These are phyloP conservation scores for Melinaea marsaeus DNA, from an alignment of 2,888 invertebrate genomes.

Conservation along the genomic window DNA sequence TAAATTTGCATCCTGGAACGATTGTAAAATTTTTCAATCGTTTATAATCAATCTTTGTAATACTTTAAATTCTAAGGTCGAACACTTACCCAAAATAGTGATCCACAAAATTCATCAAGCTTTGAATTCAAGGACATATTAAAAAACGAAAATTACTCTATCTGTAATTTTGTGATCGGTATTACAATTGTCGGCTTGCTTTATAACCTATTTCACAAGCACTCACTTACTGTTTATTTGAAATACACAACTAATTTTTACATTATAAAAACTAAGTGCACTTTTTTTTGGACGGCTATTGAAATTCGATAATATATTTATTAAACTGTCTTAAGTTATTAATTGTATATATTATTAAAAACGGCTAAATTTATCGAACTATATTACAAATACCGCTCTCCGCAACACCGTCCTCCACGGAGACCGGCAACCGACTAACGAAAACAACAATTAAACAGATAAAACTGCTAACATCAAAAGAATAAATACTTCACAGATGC, in stretches of 20 bases:
- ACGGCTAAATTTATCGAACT: too few relatives aligned
- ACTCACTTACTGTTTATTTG: constrained; percentile 25
- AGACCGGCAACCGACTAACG: too few relatives aligned
- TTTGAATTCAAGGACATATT: constrained; percentile 72
- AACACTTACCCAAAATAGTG: constrained; percentile 84
- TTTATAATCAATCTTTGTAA: too few relatives aligned
- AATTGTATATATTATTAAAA: too few relatives aligned
- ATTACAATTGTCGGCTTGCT: constrained; percentile 9
- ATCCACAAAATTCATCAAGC: constrained; percentile 88
- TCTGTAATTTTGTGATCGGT: constrained; percentile 13
- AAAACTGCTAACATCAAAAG: too few relatives aligned
- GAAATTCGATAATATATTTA: too few relatives aligned
- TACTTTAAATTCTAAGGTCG: constrained; percentile 31
- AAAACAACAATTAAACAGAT: too few relatives aligned
- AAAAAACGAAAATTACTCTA: too few relatives aligned
- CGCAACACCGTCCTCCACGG: too few relatives aligned
- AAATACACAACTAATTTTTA: constrained; percentile 21
- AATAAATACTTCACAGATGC: too few relatives aligned
- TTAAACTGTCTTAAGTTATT: too few relatives aligned
- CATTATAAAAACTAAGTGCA: neutral
- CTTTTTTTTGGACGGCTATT: neutral
- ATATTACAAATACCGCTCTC: too few relatives aligned
- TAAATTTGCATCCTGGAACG: constrained; percentile 83
- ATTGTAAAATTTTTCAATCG: neutral
- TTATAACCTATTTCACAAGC: constrained; percentile 13